Evolutionary conservation across 1,140 invertebrate species (phyloP).

Genomic region (Euborellia annulipes): DNA sequence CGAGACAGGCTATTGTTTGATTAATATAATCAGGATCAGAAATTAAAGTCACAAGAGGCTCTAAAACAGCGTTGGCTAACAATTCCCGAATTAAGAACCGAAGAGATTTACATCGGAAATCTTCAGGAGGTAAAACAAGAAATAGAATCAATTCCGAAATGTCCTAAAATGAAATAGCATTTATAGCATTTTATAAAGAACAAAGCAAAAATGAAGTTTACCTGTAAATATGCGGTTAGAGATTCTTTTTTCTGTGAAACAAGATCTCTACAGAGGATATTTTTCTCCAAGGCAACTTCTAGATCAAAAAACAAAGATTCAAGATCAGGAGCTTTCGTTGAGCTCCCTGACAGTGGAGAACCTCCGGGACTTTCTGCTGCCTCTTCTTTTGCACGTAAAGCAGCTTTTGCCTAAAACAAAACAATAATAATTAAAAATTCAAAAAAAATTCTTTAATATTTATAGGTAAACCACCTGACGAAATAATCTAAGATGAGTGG

Average conservation of each 20-base stretch:
- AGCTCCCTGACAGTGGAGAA: too few relatives aligned
- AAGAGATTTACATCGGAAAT: constrained; percentile 70
- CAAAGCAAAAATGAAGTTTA: too few relatives aligned
- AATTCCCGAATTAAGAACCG: constrained; percentile 66
- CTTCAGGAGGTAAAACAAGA: constrained; percentile 64
- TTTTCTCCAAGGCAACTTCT: constrained; percentile 71
- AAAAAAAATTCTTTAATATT: too few relatives aligned
- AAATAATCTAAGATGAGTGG: constrained; percentile 72
- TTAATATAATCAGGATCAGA: constrained; percentile 93
- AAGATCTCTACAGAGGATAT: constrained; percentile 46
- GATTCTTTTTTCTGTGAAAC: constrained; percentile 25
- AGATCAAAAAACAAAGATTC: constrained; percentile 75
- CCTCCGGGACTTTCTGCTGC: too few relatives aligned
- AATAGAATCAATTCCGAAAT: constrained; percentile 65
- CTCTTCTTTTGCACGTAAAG: too few relatives aligned
- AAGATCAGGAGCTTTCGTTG: constrained; percentile 27
- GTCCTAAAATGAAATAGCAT: too few relatives aligned
- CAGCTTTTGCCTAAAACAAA: too few relatives aligned
- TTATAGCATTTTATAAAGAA: too few relatives aligned
- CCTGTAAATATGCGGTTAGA: too few relatives aligned
- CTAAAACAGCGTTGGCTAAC: constrained; percentile 59
- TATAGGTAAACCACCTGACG: constrained; percentile 34
- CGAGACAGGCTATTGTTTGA: constrained; percentile 77
- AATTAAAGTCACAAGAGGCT: constrained; percentile 61
- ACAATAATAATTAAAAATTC: too few relatives aligned